Evolutionary conservation across 2,888 invertebrate species (phyloP).

Genomic region (Drosophila setosimentum): DNA sequence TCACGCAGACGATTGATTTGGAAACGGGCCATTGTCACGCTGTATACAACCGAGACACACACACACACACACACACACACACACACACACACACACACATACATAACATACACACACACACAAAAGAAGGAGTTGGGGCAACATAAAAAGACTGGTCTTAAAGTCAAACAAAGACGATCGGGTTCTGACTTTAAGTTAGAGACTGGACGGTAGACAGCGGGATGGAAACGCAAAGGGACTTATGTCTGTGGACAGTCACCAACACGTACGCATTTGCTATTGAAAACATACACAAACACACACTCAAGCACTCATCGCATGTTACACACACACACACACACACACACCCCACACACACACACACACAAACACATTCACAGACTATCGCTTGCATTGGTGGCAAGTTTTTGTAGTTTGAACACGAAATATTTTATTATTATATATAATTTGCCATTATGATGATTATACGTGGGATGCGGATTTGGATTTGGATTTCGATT

Average conservation of each 20-base stretch:
- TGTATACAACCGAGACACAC: constrained; percentile 52
- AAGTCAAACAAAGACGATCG: constrained; percentile 36
- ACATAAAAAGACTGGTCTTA: constrained; percentile 36
- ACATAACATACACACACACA: too few relatives aligned
- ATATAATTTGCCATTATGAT: constrained; percentile 81
- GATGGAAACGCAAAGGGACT: constrained; percentile 5
- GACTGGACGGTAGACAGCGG: neutral
- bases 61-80: neutral
- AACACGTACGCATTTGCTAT: constrained; percentile 72
- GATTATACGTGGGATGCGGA: constrained; percentile 72
- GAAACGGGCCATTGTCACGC: constrained; percentile 75
- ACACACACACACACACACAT: constrained; percentile 7
- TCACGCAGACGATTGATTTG: constrained; percentile 78
- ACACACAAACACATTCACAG: constrained; percentile 23
- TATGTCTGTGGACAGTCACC: constrained; percentile 44
- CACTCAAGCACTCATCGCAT: constrained; percentile 3
- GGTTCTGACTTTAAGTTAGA: constrained; percentile 20
- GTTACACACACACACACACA: constrained; percentile 3
- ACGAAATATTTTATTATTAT: constrained; percentile 82
- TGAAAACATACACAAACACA: constrained; percentile 36
- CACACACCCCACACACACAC: constrained; percentile 10
- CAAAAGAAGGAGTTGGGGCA: neutral
- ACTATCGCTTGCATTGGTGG: constrained; percentile 9
- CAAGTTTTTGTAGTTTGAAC: constrained; percentile 71
- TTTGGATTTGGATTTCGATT: constrained; percentile 31